These are phyloP conservation scores for Tetragnatha montana DNA, from an alignment of 2,888 invertebrate genomes.

Conservation along the genomic window DNA sequence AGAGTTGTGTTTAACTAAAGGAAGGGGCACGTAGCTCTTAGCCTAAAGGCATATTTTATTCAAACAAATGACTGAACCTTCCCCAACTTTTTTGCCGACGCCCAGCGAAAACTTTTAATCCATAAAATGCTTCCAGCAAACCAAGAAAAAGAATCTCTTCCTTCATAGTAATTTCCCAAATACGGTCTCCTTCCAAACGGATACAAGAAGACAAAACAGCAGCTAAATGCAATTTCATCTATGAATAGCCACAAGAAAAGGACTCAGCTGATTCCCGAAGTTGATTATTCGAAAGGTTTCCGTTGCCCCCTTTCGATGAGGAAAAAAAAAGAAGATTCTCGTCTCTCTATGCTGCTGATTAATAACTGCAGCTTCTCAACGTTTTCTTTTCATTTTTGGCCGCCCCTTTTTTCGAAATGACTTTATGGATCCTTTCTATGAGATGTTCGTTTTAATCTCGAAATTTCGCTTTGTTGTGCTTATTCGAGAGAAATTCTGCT, in stretches of 20 bases:
- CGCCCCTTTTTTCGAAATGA: constrained; percentile 33
- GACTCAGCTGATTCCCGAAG: constrained; percentile 17
- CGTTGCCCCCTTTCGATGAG: not conserved
- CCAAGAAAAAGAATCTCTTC: not conserved
- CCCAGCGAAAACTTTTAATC: not conserved
- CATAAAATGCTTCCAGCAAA: constrained; percentile 6
- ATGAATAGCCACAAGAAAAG: constrained; percentile 32
- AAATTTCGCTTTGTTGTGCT: constrained; percentile 28
- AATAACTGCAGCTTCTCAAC: constrained; percentile 15
- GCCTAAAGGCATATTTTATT: not conserved
- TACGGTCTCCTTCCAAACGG: not conserved
- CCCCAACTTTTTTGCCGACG: not conserved
- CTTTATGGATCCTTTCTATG: constrained; percentile 9
- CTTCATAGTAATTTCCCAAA: constrained; percentile 14
- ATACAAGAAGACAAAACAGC: constrained; percentile 16
- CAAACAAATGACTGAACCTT: not conserved
- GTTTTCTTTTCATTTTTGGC: constrained; percentile 10
- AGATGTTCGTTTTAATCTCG: constrained; percentile 42
- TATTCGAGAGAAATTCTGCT: constrained; percentile 36
- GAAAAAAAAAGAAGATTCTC: constrained; percentile 12
- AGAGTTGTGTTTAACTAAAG: not conserved
- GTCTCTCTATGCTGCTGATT: constrained; percentile 20
- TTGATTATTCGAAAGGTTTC: constrained; percentile 45
- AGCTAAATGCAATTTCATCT: constrained; percentile 22
- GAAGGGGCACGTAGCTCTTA: not conserved